Evolutionary conservation across 2,113 vertebrate genomes (phyloP), one percentile per base, ranked within the genome.

Genomic region (Globicephala melas): DNA sequence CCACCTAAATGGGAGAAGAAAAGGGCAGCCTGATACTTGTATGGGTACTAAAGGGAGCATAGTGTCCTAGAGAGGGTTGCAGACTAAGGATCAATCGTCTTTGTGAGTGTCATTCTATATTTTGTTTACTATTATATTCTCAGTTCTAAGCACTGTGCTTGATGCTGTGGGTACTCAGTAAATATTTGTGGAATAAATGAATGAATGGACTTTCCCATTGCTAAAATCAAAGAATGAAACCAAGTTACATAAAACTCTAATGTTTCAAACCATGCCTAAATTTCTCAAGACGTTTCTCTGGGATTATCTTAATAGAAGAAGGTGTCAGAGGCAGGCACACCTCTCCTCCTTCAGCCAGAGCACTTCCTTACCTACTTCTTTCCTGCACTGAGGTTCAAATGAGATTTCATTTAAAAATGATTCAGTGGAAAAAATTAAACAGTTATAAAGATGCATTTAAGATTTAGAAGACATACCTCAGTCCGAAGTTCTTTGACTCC

Each of bases 401-500:
- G 63, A 77, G 14, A 82, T 38, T 91, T 81, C 20, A 73, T 20
- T 91, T 90, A 12, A 63, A 92, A 91, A 90, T 63, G 31, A 15
- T 21, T n/a, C 83, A n/a, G 3, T 41, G 31, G n/a, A 41, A 86
- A 86, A 79, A 31, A 44, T 44, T n/a, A 65, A 70, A 71, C 20
- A 12, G 21, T 13, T 25, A 8, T 63, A 36, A 53, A 77, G 58
- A n/a, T 53, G 25, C 38, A 18, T 21, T 55, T 80, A 88, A 86
- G 60, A 55, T 83, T 79, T 47, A 87, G 73, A 60, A 81, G 60
- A 76, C 55, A 41, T 73, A 65, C 6, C 8, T 53, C 4, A 4
- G 1, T 80, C 31, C 33, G 47, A 83, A 95, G 28, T 36, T 50
- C 9, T 94, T 36, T 85, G 6, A 41, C 2, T 83, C 31, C 5